Base-by-base conservation (phyloP, 1,140 invertebrate genomes). In the Notospermus geniculatus region DNA sequence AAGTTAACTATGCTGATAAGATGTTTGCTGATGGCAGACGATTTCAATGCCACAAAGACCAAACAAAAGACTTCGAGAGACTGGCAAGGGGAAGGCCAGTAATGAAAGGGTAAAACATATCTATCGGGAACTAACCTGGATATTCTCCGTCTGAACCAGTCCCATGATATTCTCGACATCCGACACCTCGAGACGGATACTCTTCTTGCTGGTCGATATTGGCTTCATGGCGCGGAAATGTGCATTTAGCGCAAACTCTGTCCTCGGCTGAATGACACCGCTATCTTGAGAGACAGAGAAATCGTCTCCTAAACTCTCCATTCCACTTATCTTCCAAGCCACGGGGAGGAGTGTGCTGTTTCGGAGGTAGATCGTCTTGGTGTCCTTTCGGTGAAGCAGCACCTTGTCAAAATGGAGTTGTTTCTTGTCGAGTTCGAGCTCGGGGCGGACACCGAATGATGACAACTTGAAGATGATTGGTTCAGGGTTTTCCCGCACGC, bases 221-320 rank as follows among this genome's bases (percentile, higher is more conserved):
- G 81, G 78, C 65, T 80, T 81, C 64, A 76, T 76, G 27, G 81
- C 79, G 46, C 78, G 66, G 69, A 82, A 83, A 63, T 78, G 78
- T 25, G 75, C 71, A 60, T 79, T 66, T 7, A 82, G 70, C 4
- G 74, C 70, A 62, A 74, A 80, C 55, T 79, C 77, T 7, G 72
- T 71, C 45, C 70, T 66, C 25, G 80, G 76, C 28, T 79, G 72
- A 25, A 83, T 75, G 9, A 80, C 63, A 11, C 80, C 80, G 55
- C 65, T 72, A 53, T 79, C 77, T 25, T 74, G 69, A 5, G 71
- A 72, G 36, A 81, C 75, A 2, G 76, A 78, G 63, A 82, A 82
- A 41, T 83, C 81, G 62, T 83, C 80, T 11, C 81, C 81, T 1
- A 83, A 66, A 30, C 71, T 76, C 50, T 83, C 81, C 27, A 80